Evolutionary conservation across 2,113 vertebrate genomes (phyloP).

Genomic region (Motacilla alba): DNA sequence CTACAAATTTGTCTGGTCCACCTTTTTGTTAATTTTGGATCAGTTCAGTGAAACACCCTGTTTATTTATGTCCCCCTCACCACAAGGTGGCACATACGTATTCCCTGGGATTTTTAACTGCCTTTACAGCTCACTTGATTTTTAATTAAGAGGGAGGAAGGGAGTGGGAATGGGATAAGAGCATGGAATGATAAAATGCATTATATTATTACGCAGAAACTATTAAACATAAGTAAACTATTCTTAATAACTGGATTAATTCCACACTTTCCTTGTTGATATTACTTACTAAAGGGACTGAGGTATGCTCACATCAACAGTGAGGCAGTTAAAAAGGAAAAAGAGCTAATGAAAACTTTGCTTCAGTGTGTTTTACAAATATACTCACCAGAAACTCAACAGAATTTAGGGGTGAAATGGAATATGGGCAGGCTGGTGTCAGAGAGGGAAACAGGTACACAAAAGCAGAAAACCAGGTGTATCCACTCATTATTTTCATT

Average conservation of each 20-base stretch:
- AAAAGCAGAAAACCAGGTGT: not conserved
- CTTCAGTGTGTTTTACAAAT: not conserved
- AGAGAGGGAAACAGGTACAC: not conserved
- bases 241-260: not conserved
- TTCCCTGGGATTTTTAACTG: not conserved
- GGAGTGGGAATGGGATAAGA: not conserved
- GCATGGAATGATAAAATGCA: not conserved
- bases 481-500: not conserved
- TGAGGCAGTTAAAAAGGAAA: not conserved
- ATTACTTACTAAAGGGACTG: not conserved
- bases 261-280: not conserved
- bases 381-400: not conserved
- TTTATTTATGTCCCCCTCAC: not conserved
- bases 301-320: not conserved
- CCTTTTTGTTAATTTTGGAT: not conserved
- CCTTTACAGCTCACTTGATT: not conserved
- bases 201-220: not conserved
- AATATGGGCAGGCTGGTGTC: not conserved
- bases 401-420: not conserved
- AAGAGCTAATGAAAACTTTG: not conserved
- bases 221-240: not conserved
- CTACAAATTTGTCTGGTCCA: not conserved
- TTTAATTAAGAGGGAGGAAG: not conserved
- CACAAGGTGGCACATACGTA: slow-evolving; percentile 4
- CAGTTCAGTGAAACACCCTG: not conserved